Evolutionary conservation across 1,140 invertebrate species (phyloP).

Genomic region (Magallana ariakensis): DNA sequence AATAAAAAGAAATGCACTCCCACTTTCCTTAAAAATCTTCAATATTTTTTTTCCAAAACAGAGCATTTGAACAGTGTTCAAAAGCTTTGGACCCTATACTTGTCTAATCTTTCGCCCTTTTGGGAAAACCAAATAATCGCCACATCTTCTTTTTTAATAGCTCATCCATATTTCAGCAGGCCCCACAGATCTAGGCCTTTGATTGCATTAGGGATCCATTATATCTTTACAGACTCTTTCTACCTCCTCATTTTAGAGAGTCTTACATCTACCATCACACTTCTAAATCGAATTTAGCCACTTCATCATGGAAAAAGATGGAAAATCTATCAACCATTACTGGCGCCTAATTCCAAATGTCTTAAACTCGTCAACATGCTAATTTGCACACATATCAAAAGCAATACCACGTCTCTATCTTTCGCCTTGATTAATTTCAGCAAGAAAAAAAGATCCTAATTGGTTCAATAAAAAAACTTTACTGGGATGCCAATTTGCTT

Average conservation of each 20-base stretch:
- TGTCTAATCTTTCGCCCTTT: not conserved
- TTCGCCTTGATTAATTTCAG: conserved; percentile 9
- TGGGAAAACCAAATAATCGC: no score
- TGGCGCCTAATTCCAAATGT: not conserved
- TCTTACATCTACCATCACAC: conserved; percentile 18
- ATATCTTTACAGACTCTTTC: not conserved
- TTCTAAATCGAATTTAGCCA: conserved; percentile 19
- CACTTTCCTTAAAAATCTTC: no score
- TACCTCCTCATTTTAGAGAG: not conserved
- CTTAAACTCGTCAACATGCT: conserved; percentile 27
- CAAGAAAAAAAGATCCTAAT: conserved; percentile 1
- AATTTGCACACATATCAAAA: not conserved
- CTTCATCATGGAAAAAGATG: conserved; percentile 27
- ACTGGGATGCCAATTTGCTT: not conserved
- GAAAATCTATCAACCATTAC: not conserved
- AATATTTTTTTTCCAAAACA: no score
- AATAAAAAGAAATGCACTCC: no score
- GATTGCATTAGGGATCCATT: conserved; percentile 20
- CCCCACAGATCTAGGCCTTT: not conserved
- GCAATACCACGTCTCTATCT: not conserved
- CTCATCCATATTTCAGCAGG: conserved; percentile 22
- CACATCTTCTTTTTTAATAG: not conserved
- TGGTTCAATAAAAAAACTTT: conserved; percentile 11
- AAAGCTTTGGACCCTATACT: not conserved
- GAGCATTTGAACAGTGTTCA: no score